Percentiles rank a stretch among this genome's conserved stretches.
These are phyloP conservation scores for Pagrus major DNA, from an alignment of 2,113 vertebrate genomes.

Conservation along the genomic window DNA sequence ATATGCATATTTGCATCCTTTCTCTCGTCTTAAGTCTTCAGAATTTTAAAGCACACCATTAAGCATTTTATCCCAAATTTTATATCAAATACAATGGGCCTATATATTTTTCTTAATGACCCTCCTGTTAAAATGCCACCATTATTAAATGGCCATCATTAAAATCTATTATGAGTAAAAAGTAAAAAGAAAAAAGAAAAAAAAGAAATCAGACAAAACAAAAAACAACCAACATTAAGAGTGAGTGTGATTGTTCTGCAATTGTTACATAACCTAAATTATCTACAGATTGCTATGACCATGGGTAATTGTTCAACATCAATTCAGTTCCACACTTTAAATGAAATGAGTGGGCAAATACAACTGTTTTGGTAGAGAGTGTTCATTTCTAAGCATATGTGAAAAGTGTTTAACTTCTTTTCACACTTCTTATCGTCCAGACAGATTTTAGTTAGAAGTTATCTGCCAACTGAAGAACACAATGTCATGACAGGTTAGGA, in stretches of 20 bases:
- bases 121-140: background rate
- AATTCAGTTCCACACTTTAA: background rate
- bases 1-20: background rate
- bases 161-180: background rate
- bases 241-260: background rate
- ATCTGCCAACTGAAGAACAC: slow-evolving; percentile 72
- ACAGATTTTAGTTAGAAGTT: slow-evolving; percentile 65
- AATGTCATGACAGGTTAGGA: slow-evolving; percentile 65
- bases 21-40: background rate
- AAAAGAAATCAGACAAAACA: background rate
- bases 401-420: slow-evolving; percentile 17
- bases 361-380: background rate
- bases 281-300: too few relatives aligned
- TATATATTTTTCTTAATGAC: background rate
- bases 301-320: too few relatives aligned
- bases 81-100: background rate
- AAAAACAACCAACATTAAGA: background rate
- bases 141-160: background rate
- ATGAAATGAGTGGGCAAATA: background rate
- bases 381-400: background rate
- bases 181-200: too few relatives aligned
- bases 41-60: background rate
- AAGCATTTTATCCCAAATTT: background rate
- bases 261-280: background rate
- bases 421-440: slow-evolving; percentile 55